phyloP scores from a whole-genome alignment of 1,140 invertebrate species.

The Solenopsis invicta region DNA sequence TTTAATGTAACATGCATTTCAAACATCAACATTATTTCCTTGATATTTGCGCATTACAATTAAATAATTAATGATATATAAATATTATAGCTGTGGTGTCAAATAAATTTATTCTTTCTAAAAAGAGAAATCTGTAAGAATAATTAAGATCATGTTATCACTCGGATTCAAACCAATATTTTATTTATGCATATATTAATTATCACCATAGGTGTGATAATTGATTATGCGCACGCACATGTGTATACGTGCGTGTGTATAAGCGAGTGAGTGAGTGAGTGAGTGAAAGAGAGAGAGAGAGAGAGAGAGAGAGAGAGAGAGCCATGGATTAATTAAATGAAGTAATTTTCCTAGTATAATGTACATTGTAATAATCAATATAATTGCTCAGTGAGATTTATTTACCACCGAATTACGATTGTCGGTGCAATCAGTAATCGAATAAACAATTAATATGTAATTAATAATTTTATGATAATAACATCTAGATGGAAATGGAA shows the following conservation, averaged over 20 bases:
- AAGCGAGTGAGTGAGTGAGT: not conserved
- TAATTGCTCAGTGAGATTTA: constrained; percentile 58
- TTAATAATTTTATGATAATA: constrained; percentile 53
- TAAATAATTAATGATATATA: not conserved
- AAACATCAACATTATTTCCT: not conserved
- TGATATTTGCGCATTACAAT: not conserved
- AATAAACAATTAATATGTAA: constrained; percentile 61
- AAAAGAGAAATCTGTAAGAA: not conserved
- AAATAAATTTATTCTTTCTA: not conserved
- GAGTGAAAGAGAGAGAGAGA: not conserved
- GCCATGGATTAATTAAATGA: constrained; percentile 51
- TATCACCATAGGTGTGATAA: constrained; percentile 11
- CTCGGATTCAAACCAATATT: not conserved
- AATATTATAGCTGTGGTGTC: not conserved
- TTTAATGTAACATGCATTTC: not conserved
- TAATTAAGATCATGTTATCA: constrained; percentile 15
- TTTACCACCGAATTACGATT: constrained; percentile 59
- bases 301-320: not conserved
- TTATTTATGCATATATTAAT: constrained; percentile 13
- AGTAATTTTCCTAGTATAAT: constrained; percentile 58
- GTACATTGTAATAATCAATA: constrained; percentile 55
- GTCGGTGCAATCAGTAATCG: constrained; percentile 38
- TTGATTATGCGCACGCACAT: not conserved
- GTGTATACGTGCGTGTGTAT: no score
- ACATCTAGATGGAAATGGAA: not conserved